Evolutionary conservation across 2,113 vertebrate genomes (phyloP).

Genomic region (Stictonetta naevosa): DNA sequence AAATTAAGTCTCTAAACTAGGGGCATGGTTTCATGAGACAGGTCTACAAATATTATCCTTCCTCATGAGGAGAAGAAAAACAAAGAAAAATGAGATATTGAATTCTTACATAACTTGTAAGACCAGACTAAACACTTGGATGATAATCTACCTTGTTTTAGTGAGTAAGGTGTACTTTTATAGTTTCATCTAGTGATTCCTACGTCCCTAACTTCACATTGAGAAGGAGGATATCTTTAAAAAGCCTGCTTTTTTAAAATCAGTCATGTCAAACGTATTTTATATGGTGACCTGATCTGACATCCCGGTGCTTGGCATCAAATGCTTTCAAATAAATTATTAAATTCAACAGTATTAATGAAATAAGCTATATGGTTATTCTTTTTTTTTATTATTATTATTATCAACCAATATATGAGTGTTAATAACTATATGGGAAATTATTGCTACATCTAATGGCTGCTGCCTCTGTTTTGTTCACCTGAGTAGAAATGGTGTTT

Average conservation of each 20-base stretch:
- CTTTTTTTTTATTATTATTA: not conserved
- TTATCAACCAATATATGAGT: not conserved
- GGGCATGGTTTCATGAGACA: not conserved
- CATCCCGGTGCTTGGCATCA: not conserved
- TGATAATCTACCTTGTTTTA: not conserved
- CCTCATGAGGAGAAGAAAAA: not conserved
- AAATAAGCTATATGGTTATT: not conserved
- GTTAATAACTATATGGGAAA: not conserved
- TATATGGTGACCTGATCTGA: not conserved
- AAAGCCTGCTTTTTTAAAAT: not conserved
- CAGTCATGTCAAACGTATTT: not conserved
- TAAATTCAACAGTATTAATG: not conserved
- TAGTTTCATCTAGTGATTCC: not conserved
- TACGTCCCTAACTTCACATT: not conserved
- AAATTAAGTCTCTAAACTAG: not conserved
- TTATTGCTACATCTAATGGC: not conserved
- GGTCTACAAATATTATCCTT: not conserved
- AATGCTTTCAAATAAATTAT: not conserved
- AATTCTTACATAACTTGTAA: not conserved
- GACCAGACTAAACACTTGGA: not conserved
- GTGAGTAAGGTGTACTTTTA: fast-evolving
- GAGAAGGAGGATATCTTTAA: not conserved
- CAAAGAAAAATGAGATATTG: not conserved
- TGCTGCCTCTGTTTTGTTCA: not conserved
- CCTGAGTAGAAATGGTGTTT: not conserved